These are phyloP conservation scores for Xenopus tropicalis DNA, from an alignment of 2,113 vertebrate species.

Conservation along the genomic window DNA sequence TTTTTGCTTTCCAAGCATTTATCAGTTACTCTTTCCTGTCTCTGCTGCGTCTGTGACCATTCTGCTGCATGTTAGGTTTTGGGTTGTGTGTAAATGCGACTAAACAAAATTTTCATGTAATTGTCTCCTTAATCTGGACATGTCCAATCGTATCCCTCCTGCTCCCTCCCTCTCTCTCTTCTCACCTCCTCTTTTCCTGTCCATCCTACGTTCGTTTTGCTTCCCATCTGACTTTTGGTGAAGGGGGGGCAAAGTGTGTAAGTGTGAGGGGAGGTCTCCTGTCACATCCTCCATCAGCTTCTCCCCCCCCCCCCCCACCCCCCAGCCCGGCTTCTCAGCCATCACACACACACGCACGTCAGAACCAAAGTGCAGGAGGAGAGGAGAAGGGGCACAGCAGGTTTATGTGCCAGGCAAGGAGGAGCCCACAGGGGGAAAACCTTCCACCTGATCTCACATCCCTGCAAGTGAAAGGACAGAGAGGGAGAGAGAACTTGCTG, in stretches of 20 bases:
- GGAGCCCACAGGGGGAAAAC: background rate
- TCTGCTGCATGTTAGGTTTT: background rate
- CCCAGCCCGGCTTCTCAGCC: slow-evolving; percentile 14
- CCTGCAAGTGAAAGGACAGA: background rate
- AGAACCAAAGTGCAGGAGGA: slow-evolving; percentile 38
- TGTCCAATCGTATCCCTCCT: background rate
- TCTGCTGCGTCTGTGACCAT: background rate
- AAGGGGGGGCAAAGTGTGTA: background rate
- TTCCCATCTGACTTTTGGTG: background rate
- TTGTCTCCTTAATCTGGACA: slow-evolving; percentile 26
- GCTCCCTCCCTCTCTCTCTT: accelerated
- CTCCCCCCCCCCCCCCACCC: too few relatives aligned
- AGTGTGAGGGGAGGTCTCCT: background rate
- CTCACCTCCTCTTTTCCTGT: background rate
- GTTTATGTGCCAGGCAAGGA: background rate
- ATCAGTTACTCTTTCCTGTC: background rate
- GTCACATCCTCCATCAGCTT: slow-evolving; percentile 7
- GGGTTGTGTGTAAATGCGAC: too few relatives aligned
- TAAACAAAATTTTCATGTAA: background rate
- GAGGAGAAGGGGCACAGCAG: slow-evolving; percentile 11
- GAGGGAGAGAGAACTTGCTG: slow-evolving; percentile 17
- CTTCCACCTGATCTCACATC: slow-evolving; percentile 39
- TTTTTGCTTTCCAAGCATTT: background rate
- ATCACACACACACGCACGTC: slow-evolving; percentile 20
- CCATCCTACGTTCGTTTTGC: background rate